These are phyloP conservation scores for Pleuronectes platessa DNA, from an alignment of 2,113 vertebrate genomes.

Conservation along the genomic window DNA sequence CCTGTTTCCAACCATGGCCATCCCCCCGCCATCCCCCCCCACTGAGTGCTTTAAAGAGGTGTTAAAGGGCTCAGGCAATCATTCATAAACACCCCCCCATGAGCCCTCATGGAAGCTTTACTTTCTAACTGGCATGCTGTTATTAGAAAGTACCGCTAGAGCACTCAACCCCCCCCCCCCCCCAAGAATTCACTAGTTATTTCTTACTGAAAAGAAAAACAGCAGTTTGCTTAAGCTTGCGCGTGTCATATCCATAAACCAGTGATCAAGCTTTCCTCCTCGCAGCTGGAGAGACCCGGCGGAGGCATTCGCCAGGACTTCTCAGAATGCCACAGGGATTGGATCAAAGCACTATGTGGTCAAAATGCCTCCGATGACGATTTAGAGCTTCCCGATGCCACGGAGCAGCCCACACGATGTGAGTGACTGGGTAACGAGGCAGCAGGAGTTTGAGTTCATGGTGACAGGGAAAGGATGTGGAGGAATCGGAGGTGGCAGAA, in stretches of 20 bases:
- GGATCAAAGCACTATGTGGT: slow-evolving; percentile 42
- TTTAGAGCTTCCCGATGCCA: slow-evolving; percentile 38
- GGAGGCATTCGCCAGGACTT: slow-evolving; percentile 28
- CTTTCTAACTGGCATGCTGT: slow-evolving; percentile 25
- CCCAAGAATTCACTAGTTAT: slow-evolving; percentile 4
- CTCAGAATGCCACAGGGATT: slow-evolving; percentile 29
- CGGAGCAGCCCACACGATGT: slow-evolving; percentile 12
- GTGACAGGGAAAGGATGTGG: not conserved
- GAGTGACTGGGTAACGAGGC: slow-evolving; percentile 41
- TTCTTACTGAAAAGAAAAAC: slow-evolving; percentile 51
- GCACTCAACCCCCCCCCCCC: not conserved
- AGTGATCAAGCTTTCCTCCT: slow-evolving; percentile 32
- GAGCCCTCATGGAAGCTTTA: slow-evolving; percentile 24
- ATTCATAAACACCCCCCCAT: slow-evolving; percentile 44
- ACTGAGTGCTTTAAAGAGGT: slow-evolving; percentile 26
- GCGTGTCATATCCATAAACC: slow-evolving; percentile 40
- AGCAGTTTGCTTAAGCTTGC: slow-evolving; percentile 31
- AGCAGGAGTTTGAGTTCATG: not conserved
- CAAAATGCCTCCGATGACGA: slow-evolving; percentile 41
- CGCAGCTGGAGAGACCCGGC: slow-evolving; percentile 22
- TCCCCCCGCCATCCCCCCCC: slow-evolving; percentile 18
- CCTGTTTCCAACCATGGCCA: not conserved
- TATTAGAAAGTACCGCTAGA: slow-evolving; percentile 35
- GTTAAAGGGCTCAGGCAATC: slow-evolving; percentile 24
- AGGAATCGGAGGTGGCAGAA: slow-evolving; percentile 1